phyloP scores from a whole-genome alignment of 2,888 invertebrate species.

The Ophioninae sp. region DNA sequence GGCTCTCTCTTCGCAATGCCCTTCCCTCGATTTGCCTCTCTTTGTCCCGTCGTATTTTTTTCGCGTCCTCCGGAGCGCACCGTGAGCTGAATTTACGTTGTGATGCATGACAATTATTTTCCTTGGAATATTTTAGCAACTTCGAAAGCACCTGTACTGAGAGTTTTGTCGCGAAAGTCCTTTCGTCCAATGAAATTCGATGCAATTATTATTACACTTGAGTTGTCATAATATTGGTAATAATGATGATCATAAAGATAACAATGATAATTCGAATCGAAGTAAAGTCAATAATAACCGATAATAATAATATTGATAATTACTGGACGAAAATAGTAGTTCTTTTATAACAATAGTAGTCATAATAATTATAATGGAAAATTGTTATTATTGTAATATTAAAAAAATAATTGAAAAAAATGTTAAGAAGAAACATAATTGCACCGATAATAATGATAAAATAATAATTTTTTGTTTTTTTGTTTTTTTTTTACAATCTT shows the following conservation, averaged over 20 bases:
- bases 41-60: conserved; percentile 1
- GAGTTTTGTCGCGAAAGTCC: neutral
- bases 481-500: neutral
- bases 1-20: conserved; percentile 10
- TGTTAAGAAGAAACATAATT: too few species aligned
- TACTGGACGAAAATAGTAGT: too few species aligned
- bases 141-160: neutral
- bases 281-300: too few species aligned
- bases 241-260: neutral
- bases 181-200: neutral
- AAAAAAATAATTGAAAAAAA: too few species aligned
- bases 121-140: conserved; percentile 21
- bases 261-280: too few species aligned
- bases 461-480: neutral
- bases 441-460: neutral
- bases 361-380: too few species aligned
- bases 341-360: too few species aligned
- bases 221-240: neutral
- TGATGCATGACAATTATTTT: neutral
- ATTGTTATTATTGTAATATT: too few species aligned
- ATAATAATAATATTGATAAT: too few species aligned
- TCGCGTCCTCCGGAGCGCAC: conserved; percentile 7
- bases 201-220: neutral
- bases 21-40: neutral
- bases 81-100: conserved; percentile 20